Conservation (phyloP, 2,113 vertebrate genomes). For the Sinocyclocheilus grahami region DNA sequence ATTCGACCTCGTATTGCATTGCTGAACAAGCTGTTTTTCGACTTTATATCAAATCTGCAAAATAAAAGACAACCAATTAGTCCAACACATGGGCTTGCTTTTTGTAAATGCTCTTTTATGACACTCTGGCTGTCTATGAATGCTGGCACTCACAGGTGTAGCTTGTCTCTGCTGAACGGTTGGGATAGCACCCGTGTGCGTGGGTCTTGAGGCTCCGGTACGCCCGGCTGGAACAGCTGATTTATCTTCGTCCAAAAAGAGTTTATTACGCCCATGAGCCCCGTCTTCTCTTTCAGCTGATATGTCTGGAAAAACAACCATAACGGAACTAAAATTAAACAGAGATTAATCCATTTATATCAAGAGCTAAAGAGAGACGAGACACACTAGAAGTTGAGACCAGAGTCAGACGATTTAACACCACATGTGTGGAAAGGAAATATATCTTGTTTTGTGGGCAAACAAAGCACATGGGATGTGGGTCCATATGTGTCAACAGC, state of each 20-base stretch:
- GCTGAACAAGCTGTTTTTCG: slow-evolving; percentile 91
- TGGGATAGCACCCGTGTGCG: slow-evolving; percentile 86
- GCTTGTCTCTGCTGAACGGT: slow-evolving; percentile 92
- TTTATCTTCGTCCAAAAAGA: slow-evolving; percentile 79
- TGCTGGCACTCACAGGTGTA: slow-evolving; percentile 87
- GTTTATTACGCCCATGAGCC: slow-evolving; percentile 79
- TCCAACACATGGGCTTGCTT: background rate
- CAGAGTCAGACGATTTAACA: background rate
- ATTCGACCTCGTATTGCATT: slow-evolving; percentile 93
- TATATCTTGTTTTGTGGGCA: background rate
- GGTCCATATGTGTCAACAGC: slow-evolving; percentile 33
- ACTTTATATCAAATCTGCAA: slow-evolving; percentile 88
- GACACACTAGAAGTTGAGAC: background rate
- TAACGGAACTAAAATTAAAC: slow-evolving; percentile 3
- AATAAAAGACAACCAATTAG: slow-evolving; percentile 22
- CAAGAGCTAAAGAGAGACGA: background rate
- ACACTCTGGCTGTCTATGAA: background rate
- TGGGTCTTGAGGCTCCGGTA: slow-evolving; percentile 76
- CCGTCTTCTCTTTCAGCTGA: slow-evolving; percentile 82
- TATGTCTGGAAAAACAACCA: slow-evolving; percentile 79
- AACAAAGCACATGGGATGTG: background rate
- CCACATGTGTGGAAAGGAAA: background rate
- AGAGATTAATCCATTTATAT: slow-evolving; percentile 4
- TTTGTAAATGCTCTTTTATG: slow-evolving; percentile 7
- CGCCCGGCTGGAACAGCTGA: slow-evolving; percentile 84